Conservation (phyloP, 64 coral and sea anemone species). For the Hydrozoanthus tunicans region DNA sequence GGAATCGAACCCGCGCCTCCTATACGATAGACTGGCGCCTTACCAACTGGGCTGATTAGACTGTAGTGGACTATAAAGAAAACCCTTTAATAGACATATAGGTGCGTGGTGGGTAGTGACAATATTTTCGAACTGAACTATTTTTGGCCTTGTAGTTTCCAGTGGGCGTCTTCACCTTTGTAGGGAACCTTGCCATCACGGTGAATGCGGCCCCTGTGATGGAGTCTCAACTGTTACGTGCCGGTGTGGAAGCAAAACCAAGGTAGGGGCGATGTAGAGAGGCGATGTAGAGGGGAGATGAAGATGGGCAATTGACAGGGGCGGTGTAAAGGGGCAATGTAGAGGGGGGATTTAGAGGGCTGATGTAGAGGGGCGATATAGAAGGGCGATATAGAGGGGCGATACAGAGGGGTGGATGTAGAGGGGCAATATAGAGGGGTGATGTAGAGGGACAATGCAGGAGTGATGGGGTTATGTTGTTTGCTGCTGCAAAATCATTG, state of each 20-base stretch:
- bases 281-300: not conserved
- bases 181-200: conserved; percentile 80
- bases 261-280: conserved; percentile 45
- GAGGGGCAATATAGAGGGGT: no score
- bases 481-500: no score
- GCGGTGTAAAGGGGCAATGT: no score
- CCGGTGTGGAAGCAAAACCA: conserved; percentile 73
- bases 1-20: no score
- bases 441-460: no score
- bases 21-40: no score
- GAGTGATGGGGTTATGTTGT: no score
- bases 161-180: conserved; percentile 60
- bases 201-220: conserved; percentile 84
- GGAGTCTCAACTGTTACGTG: conserved; percentile 69
- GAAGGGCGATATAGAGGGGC: not conserved
- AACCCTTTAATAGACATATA: no score
- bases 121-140: not conserved
- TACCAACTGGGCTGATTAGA: no score
- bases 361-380: not conserved
- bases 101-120: no score
- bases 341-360: not conserved
- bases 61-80: no score
- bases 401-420: not conserved
- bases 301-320: no score
- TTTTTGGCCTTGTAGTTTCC: not conserved